A percentile compares a stretch with the other conserved stretches of the same genome.
Conservation (phyloP, 2,888 invertebrate species). For the Amphipoea lucens region DNA sequence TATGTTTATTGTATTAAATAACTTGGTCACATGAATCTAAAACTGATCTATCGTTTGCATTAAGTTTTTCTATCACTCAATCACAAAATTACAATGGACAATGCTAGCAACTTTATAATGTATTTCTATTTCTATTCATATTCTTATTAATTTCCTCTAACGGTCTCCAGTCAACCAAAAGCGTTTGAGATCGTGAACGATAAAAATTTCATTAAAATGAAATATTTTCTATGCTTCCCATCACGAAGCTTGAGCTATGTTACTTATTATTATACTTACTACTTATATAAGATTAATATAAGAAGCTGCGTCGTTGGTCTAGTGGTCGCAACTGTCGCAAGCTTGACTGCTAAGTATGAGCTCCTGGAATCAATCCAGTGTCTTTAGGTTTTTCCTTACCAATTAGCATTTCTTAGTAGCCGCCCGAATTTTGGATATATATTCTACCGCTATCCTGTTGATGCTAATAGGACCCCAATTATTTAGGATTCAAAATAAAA, state of each 20-base stretch:
- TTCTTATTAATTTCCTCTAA: constrained; percentile 31
- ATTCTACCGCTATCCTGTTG: not conserved
- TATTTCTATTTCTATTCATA: constrained; percentile 18
- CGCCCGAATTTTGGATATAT: not conserved
- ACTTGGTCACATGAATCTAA: not conserved
- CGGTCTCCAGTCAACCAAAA: constrained; percentile 2
- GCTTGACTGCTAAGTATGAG: not conserved
- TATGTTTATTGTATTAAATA: not conserved
- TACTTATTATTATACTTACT: not conserved
- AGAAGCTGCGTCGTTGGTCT: not conserved
- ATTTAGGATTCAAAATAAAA: not conserved
- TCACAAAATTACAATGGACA: constrained; percentile 23
- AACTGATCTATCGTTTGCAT: constrained; percentile 18
- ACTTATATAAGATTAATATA: not conserved
- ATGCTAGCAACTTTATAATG: not conserved
- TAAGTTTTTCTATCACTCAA: constrained; percentile 6
- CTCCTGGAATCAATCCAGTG: not conserved
- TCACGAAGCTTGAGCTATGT: constrained; percentile 11
- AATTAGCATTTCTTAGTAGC: not conserved
- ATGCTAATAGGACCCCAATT: not conserved
- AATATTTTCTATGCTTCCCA: constrained; percentile 13
- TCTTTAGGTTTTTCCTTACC: not conserved
- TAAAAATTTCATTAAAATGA: constrained; percentile 41
- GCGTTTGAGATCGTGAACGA: constrained; percentile 25
- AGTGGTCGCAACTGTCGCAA: not conserved